A percentile compares a stretch with the other conserved stretches of the same genome.
These are phyloP conservation scores for Peromyscus polionotus DNA, from an alignment of 2,113 vertebrate species.

Conservation along the genomic window DNA sequence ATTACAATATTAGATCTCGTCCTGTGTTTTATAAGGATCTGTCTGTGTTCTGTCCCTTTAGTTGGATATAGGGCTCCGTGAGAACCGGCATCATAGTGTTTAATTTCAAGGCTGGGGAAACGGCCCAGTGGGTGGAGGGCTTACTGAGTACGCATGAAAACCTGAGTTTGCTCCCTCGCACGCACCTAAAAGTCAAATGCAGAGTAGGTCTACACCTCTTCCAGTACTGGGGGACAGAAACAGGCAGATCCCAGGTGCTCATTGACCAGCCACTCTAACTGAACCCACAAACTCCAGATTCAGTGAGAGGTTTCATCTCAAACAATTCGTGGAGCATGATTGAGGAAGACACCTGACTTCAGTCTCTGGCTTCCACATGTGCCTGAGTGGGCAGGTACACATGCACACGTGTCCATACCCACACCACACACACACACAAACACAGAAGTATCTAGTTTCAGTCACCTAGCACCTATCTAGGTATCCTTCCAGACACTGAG, in stretches of 20 bases:
- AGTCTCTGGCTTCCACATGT: background rate
- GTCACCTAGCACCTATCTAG: background rate
- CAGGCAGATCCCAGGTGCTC: background rate
- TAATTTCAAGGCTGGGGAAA: background rate
- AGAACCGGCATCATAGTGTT: background rate
- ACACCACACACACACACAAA: background rate
- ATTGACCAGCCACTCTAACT: background rate
- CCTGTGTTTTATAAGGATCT: background rate
- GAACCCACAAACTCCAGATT: background rate
- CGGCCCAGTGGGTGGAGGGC: too few species aligned
- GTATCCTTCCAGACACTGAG: background rate
- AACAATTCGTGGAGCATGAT: background rate
- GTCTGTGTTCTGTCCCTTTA: conserved; percentile 12
- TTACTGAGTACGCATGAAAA: background rate
- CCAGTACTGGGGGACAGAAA: background rate
- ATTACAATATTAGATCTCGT: background rate
- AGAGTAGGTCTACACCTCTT: background rate
- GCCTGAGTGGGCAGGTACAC: background rate
- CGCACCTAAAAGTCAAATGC: background rate
- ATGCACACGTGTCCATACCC: background rate
- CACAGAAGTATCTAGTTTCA: background rate
- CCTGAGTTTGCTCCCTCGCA: too few species aligned
- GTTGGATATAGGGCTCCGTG: background rate
- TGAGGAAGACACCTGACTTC: background rate
- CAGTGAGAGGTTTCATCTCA: background rate